Percentiles rank a stretch among this genome's conserved stretches.
Evolutionary conservation across 2,113 vertebrate genomes (phyloP).

Genomic region (Catharus minimus): DNA sequence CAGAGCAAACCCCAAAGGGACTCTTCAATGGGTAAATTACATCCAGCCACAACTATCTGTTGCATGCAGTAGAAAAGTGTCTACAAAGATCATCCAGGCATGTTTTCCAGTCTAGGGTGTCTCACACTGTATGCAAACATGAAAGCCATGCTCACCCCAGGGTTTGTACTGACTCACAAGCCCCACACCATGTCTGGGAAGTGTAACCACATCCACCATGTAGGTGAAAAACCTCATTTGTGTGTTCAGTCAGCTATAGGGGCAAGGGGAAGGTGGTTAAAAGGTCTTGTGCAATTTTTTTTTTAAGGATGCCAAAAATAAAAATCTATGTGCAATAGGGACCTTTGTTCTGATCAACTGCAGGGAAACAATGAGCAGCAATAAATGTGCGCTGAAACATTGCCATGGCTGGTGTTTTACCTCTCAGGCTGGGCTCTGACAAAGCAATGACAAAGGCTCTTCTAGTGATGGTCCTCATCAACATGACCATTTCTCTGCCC

Average conservation of each 20-base stretch:
- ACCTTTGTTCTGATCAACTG: slow-evolving; percentile 44
- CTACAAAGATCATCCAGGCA: not conserved
- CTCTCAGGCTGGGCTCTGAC: not conserved
- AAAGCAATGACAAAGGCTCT: not conserved
- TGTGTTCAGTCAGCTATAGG: not conserved
- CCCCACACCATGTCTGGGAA: not conserved
- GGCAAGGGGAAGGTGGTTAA: not conserved
- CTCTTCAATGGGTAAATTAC: not conserved
- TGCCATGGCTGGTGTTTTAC: not conserved
- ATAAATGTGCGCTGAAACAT: slow-evolving; percentile 66
- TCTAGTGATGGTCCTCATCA: not conserved
- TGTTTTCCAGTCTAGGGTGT: not conserved
- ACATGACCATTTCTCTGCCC: too few relatives aligned
- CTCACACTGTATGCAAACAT: not conserved
- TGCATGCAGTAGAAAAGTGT: slow-evolving; percentile 34
- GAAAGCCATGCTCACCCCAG: not conserved
- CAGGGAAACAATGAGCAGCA: slow-evolving; percentile 71
- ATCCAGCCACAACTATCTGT: not conserved
- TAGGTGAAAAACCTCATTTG: not conserved
- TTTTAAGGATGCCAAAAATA: slow-evolving; percentile 65
- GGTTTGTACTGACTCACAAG: not conserved
- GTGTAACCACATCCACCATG: not conserved
- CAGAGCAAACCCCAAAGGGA: not conserved
- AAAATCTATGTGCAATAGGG: slow-evolving; percentile 58
- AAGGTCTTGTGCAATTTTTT: slow-evolving; percentile 12